These are phyloP conservation scores for Gorsachius magnificus DNA, from an alignment of 2,797 vertebrate species.

Conservation along the genomic window DNA sequence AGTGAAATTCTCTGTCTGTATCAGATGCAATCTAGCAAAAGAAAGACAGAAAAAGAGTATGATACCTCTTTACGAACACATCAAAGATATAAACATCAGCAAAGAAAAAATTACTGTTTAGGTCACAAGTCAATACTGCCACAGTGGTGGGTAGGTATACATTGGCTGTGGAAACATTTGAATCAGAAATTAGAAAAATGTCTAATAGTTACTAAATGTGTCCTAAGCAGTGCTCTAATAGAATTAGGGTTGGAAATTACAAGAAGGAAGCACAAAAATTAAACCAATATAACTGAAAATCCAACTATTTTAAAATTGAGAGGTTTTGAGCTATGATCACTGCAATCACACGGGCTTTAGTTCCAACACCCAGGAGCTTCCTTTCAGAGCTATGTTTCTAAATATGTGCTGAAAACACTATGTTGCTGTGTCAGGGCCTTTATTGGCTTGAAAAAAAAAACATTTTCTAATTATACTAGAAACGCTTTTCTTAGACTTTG, in stretches of 20 bases:
- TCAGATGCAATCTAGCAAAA: neutral
- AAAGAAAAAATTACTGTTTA: neutral
- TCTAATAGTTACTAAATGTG: neutral
- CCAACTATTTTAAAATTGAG: neutral
- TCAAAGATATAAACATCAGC: neutral
- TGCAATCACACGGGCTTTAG: neutral
- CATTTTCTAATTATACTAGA: neutral
- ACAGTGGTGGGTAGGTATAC: neutral
- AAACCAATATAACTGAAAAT: neutral
- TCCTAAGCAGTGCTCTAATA: neutral
- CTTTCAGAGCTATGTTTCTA: neutral
- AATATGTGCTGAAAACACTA: neutral
- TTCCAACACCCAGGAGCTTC: neutral
- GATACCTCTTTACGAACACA: neutral
- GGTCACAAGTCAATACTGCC: neutral
- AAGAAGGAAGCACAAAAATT: neutral
- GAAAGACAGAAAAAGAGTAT: neutral
- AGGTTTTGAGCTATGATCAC: neutral
- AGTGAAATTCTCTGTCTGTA: neutral
- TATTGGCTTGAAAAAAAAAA: neutral
- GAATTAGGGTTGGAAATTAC: neutral
- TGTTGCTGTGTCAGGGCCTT: neutral
- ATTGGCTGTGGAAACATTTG: neutral
- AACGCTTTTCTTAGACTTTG: neutral
- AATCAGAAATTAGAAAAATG: neutral